These are phyloP conservation scores for Ptychobarbus kaznakovi DNA, from an alignment of 2,797 vertebrate genomes.

Conservation along the genomic window DNA sequence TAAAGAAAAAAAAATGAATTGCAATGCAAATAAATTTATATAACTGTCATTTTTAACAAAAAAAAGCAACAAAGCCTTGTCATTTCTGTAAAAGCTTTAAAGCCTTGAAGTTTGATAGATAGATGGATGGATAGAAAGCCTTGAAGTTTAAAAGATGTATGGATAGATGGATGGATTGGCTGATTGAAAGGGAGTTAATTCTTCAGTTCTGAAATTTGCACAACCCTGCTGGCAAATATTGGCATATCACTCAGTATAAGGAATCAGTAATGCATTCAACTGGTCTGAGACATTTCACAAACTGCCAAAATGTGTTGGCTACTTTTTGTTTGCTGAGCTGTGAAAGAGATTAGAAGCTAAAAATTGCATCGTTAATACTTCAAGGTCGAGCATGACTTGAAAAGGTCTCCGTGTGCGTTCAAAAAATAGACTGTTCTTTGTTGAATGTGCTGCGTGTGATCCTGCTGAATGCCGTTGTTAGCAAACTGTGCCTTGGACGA, in stretches of 20 bases:
- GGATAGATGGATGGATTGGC: not conserved
- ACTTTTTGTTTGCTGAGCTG: not conserved
- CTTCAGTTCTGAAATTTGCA: not conserved
- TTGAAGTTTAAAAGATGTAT: not conserved
- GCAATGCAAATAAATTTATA: not conserved
- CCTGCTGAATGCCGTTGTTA: slow-evolving; percentile 11
- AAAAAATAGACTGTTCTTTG: slow-evolving; percentile 33
- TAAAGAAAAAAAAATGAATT: not conserved
- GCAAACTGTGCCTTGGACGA: not conserved
- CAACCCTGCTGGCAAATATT: not conserved
- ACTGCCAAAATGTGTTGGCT: not conserved
- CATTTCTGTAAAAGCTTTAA: not conserved
- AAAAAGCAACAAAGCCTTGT: not conserved
- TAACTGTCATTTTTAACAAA: not conserved
- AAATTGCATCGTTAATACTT: slow-evolving; percentile 6
- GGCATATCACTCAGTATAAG: not conserved
- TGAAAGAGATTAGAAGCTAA: not conserved
- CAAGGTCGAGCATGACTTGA: slow-evolving; percentile 2
- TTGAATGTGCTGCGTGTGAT: not conserved
- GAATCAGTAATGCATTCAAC: not conserved
- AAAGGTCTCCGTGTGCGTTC: slow-evolving; percentile 20
- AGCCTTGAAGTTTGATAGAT: not conserved
- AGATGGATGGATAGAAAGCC: not conserved
- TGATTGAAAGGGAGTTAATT: not conserved
- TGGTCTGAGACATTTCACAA: not conserved